Conservation (phyloP, 2,113 vertebrate species). For the Vulpes lagopus region DNA sequence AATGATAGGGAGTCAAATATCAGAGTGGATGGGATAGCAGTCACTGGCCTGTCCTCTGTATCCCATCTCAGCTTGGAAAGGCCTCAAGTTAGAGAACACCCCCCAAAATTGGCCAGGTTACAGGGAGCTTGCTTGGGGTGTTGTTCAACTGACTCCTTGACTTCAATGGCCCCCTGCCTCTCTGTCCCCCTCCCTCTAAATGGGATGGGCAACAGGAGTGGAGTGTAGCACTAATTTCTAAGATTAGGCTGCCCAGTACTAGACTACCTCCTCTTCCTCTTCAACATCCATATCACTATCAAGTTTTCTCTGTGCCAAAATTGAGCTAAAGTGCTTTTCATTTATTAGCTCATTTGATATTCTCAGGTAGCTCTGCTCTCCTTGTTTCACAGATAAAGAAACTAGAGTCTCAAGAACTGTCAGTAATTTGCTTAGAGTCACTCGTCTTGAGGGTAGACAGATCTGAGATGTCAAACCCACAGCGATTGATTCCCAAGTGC, state of each 20-base stretch:
- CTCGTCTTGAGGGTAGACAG: neutral
- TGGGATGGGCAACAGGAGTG: neutral
- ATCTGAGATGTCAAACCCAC: neutral
- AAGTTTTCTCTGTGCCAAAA: neutral
- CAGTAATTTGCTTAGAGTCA: neutral
- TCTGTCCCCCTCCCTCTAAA: neutral
- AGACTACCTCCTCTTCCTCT: neutral
- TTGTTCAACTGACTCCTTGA: neutral
- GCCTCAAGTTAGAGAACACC: no score
- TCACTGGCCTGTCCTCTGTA: neutral
- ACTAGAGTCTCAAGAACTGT: neutral
- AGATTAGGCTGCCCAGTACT: neutral
- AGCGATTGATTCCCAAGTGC: neutral
- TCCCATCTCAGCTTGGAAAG: neutral
- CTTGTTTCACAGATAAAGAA: neutral
- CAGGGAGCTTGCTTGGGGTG: neutral
- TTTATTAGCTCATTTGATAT: slow-evolving; percentile 17
- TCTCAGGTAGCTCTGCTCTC: neutral
- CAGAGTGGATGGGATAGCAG: neutral
- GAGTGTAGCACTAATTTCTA: neutral
- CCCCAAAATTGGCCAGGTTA: neutral
- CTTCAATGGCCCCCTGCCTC: neutral
- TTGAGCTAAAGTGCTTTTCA: neutral
- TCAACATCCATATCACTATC: neutral
- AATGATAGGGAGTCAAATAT: neutral